phyloP scores from a whole-genome alignment of 2,888 invertebrate genomes.

The Himalopsyche kuldschensis region DNA sequence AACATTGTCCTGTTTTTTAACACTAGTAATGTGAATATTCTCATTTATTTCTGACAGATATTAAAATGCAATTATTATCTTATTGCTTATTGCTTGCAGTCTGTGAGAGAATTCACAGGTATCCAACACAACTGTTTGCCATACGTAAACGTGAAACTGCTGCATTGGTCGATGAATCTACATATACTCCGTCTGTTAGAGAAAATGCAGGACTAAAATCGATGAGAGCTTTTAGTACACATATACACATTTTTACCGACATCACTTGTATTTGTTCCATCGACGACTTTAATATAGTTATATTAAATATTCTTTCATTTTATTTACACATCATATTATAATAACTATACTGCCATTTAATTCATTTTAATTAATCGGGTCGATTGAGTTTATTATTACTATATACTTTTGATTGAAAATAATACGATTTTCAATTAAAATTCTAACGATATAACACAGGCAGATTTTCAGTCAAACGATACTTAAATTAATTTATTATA shows the following conservation, averaged over 20 bases:
- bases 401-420: background rate
- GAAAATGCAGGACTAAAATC: conserved; percentile 1
- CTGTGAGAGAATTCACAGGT: background rate
- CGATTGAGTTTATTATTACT: background rate
- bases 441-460: background rate
- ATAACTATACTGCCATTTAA: too few species aligned
- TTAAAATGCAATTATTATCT: background rate
- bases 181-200: background rate
- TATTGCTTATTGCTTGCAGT: background rate
- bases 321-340: background rate
- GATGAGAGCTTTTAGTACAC: background rate
- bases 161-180: background rate
- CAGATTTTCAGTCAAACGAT: background rate
- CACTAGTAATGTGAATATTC: too few species aligned
- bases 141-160: background rate
- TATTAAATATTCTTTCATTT: background rate
- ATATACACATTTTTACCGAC: background rate
- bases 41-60: background rate
- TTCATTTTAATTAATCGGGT: background rate
- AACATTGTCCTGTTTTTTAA: too few species aligned
- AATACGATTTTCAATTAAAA: background rate
- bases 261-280: background rate
- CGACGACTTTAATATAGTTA: background rate
- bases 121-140: background rate
- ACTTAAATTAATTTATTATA: background rate